These are phyloP conservation scores for Dascillus cervinus DNA, from an alignment of 2,888 invertebrate genomes.

Conservation along the genomic window DNA sequence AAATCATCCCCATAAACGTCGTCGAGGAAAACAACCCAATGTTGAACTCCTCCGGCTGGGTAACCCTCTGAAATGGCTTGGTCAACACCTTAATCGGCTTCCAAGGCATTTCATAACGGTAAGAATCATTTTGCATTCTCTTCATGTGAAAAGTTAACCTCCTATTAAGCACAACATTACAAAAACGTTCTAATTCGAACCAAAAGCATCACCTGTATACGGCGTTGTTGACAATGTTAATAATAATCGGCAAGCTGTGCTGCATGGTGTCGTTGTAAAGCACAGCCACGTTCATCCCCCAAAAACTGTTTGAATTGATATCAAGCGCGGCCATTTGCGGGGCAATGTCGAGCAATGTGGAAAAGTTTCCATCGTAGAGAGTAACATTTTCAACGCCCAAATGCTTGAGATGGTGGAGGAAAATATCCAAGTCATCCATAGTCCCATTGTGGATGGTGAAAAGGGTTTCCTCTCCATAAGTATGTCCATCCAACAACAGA, in stretches of 20 bases:
- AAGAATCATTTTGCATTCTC: too few species aligned
- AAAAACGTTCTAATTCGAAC: background rate
- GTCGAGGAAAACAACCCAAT: conserved; percentile 65
- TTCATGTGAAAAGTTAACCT: background rate
- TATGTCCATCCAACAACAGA: conserved; percentile 52
- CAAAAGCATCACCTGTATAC: conserved; percentile 57
- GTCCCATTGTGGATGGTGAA: conserved; percentile 57
- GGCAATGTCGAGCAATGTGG: conserved; percentile 53
- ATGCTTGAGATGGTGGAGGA: conserved; percentile 31
- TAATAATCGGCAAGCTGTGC: conserved; percentile 68
- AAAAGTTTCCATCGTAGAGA: conserved; percentile 60
- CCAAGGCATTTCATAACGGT: too few species aligned
- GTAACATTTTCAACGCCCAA: conserved; percentile 38
- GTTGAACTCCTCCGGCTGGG: conserved; percentile 65
- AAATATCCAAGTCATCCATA: conserved; percentile 32
- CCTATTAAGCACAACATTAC: background rate
- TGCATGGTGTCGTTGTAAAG: conserved; percentile 73
- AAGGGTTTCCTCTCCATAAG: conserved; percentile 52
- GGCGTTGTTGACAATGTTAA: conserved; percentile 65
- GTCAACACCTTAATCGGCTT: conserved; percentile 57
- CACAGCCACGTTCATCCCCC: conserved; percentile 52
- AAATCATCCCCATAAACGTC: conserved; percentile 72
- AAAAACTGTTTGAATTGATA: conserved; percentile 46
- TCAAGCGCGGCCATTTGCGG: conserved; percentile 62
- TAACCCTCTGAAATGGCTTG: conserved; percentile 66